Base-by-base conservation (phyloP, 2,797 vertebrate genomes). In the Galago senegalensis region DNA sequence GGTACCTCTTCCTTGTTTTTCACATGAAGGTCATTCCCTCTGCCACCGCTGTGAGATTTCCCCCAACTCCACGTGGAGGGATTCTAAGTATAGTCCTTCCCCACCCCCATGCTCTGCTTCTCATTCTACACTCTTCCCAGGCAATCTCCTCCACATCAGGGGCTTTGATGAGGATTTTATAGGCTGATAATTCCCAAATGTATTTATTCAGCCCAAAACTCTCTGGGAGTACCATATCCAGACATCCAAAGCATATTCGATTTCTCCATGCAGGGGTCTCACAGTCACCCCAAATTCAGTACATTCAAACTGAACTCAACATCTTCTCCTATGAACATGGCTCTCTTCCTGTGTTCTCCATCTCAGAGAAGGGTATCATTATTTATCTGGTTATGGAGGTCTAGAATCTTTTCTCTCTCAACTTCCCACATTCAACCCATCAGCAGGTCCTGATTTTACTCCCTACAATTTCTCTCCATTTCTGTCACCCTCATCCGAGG, bases 271-370 rank as follows among this genome's bases (percentile, higher is more conserved):
- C 11, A 89, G 76, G 34, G 34, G 25, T 76, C 76, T 91, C 21
- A 65, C 4, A 58, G 81, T 77, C 53, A 61, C 23, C 61, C 73
- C 61, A 80, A 40, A 77, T 89, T 92, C 27, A 79, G 58, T 53
- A 65, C 13, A 21, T 63, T 88, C 46, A 40, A 79, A 27, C 0
- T 46, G 21, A 89, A 82, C 56, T 67, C 43, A 70, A 7, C 7
- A 46, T 17, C 60, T 69, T 69, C 70, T 75, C 20, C 76, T 49
- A 21, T 11, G 72, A 27, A 81, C 21, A 7, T 8, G 12, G 27
- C 67, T 67, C 27, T 72, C 61, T 70, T 49, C 86, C 25, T 16
- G 53, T 37, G 20, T 31, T 25, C 70, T 75, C 12, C 61, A 34
- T 95, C 43, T 46, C 29, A 29, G 60, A 81, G 18, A 90, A 87